These are phyloP conservation scores for Serranus cabrilla DNA, from an alignment of 2,797 vertebrate genomes.

Conservation along the genomic window DNA sequence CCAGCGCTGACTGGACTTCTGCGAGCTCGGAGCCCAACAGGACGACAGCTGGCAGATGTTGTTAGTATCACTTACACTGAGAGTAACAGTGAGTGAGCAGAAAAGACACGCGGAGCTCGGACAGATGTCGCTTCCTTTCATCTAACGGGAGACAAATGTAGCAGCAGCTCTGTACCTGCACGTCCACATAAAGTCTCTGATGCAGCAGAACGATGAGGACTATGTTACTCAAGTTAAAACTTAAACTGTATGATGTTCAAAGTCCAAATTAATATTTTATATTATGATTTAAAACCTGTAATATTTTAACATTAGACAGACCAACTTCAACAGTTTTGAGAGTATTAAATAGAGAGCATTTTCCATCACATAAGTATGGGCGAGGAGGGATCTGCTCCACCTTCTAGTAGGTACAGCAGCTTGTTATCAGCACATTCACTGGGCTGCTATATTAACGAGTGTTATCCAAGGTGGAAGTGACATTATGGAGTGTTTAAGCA, in stretches of 20 bases:
- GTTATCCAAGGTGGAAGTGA: too few species aligned
- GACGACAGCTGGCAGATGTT: slow-evolving; percentile 54
- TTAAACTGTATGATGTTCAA: background rate
- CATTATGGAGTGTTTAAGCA: too few species aligned
- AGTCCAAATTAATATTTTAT: background rate
- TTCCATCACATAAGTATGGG: too few species aligned
- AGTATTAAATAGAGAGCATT: too few species aligned
- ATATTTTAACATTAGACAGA: background rate
- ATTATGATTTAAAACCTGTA: background rate
- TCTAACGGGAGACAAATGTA: background rate
- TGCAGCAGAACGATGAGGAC: background rate
- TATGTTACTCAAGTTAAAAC: background rate
- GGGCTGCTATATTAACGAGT: too few species aligned
- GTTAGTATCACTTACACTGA: slow-evolving; percentile 50
- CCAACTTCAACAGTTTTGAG: background rate
- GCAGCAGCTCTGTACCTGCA: background rate
- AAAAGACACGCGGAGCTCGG: background rate
- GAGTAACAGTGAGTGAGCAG: slow-evolving; percentile 16
- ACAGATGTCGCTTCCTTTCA: too few species aligned
- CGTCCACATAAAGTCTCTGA: background rate
- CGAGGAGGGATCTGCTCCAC: too few species aligned
- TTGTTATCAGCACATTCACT: too few species aligned
- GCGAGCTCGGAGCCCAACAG: slow-evolving; percentile 16
- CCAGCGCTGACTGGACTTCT: slow-evolving; percentile 16
- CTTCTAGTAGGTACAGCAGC: too few species aligned